These are phyloP conservation scores for Anthrax anthrax DNA, from an alignment of 2,888 invertebrate species.

Conservation along the genomic window DNA sequence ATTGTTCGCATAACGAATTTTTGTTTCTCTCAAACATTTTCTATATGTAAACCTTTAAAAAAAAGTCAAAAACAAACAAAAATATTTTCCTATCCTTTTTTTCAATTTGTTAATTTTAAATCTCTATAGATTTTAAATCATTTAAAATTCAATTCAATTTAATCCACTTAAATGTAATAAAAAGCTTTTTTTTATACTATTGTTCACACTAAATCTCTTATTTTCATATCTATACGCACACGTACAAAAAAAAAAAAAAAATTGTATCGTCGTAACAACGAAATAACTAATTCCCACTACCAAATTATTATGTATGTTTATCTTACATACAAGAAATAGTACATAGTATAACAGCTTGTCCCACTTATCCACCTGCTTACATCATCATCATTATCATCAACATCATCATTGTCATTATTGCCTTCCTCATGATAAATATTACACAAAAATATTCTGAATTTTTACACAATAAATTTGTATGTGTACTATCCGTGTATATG, in stretches of 20 bases:
- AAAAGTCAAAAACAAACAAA: too few relatives aligned
- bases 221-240: too few relatives aligned
- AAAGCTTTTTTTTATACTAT: background rate
- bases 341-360: background rate
- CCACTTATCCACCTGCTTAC: constrained; percentile 12
- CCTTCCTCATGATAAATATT: too few relatives aligned
- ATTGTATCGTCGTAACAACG: background rate
- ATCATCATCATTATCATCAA: background rate
- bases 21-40: too few relatives aligned
- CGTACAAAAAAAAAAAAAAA: background rate
- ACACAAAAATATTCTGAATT: too few relatives aligned
- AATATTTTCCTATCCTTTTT: too few relatives aligned
- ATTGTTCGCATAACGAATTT: too few relatives aligned
- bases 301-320: background rate
- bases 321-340: too few relatives aligned
- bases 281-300: background rate
- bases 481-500: too few relatives aligned
- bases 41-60: too few relatives aligned
- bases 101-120: background rate
- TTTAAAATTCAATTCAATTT: constrained; percentile 10
- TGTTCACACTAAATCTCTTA: background rate
- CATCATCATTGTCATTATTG: background rate
- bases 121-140: constrained; percentile 6
- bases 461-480: too few relatives aligned
- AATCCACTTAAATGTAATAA: constrained; percentile 10